Base-by-base conservation (phyloP, 2,113 vertebrate species). In the Toxotes chatareus region DNA sequence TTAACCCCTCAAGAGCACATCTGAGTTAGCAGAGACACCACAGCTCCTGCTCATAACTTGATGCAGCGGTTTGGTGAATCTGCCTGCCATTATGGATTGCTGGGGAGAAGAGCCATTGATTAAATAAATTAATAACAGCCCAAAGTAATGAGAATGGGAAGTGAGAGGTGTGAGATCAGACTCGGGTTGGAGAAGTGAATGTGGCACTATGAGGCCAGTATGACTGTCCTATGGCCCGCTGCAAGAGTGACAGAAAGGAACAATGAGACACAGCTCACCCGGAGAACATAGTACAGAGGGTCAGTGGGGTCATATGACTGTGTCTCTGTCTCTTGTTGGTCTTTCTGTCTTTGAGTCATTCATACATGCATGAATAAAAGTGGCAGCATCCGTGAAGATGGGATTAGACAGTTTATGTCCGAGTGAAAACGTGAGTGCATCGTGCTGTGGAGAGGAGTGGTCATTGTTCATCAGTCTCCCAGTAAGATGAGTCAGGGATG, bases 41-140 rank as follows among this genome's bases (percentile, higher is more conserved):
- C 36, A 55, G 19, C 69, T 66, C 68, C 27, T 21, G 40, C 53
- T 47, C 55, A 31, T 76, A 78, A 83, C 44, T 16, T 38, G 42
- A 82, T 80, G 49, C 67, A 79, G 53, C 76, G 85, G 68, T 76
- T 60, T 3, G 2, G 65, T 59, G 51, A 80, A 71, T 53, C 21
- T 53, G 51, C n/a, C 51, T 86, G 87, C 56, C 89, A 51, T 80
- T 76, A 42, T 63, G 60, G 60, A 72, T 89, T 79, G 82, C 47
- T 3, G 10, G 3, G 38, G 49, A 38, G 71, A 46, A 57, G 53
- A 46, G 56, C 77, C 34, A 82, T 81, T 92, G 86, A 93, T 89
- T 88, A 89, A 91, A 91, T 92, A 88, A 88, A 91, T 90, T 83
- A 90, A 87, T 89, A 91, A 89, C 31, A 65, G 84, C 32, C 71